A percentile compares a stretch with the other conserved stretches of the same genome.
These are phyloP conservation scores for Tricholaema leucomelas DNA, from an alignment of 2,113 vertebrate genomes.

Conservation along the genomic window DNA sequence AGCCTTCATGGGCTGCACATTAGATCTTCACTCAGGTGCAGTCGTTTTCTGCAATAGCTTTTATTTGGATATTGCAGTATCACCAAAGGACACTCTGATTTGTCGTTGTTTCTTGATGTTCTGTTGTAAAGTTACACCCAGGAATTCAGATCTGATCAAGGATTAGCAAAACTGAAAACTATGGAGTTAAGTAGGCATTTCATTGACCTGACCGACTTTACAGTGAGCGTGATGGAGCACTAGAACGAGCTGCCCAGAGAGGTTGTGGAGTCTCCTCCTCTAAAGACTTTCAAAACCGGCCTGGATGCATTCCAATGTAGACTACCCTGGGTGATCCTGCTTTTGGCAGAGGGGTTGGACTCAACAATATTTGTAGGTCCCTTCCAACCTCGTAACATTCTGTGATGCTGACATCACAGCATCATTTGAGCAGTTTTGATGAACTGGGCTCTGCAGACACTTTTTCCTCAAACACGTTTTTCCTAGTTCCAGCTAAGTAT, in stretches of 20 bases:
- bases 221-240: no score
- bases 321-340: no score
- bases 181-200: background rate
- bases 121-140: background rate
- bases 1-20: background rate
- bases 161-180: conserved; percentile 12
- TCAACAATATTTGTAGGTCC: no score
- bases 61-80: background rate
- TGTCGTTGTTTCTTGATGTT: background rate
- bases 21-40: background rate
- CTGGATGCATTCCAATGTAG: no score
- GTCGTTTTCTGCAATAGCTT: background rate
- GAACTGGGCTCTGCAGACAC: background rate
- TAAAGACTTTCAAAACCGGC: no score
- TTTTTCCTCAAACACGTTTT: background rate
- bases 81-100: background rate
- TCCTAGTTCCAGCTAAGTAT: background rate
- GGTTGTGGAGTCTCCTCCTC: no score
- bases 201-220: background rate
- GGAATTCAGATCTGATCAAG: background rate
- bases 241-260: no score
- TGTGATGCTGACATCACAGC: background rate
- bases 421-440: conserved; percentile 19
- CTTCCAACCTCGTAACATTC: no score
- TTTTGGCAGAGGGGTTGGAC: no score